Base-by-base conservation (phyloP, 2,888 invertebrate species). In the Mantis religiosa region DNA sequence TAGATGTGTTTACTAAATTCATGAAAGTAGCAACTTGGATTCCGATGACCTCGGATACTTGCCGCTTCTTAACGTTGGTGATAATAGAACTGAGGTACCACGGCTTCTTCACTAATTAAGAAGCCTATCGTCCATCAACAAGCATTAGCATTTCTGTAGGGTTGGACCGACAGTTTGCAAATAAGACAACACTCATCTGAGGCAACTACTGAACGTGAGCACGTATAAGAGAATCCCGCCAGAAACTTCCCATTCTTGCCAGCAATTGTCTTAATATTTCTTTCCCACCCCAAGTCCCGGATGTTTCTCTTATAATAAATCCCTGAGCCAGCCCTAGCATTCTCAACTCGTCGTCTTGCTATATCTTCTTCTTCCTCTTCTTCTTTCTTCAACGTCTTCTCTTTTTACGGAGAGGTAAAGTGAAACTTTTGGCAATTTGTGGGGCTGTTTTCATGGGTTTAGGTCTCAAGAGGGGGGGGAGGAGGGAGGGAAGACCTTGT, bases 371-470 rank as follows among this genome's bases (percentile, higher is more conserved):
- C 28, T 86, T 85, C 28, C 83, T 47, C 82, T 88, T 71, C 54
- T 71, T 71, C 54, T 71, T 71, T 71, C 54, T 71, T 25, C 54
- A 71, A 71, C 87, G 83, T 89, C 88, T 88, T 89, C 87, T 83
- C 89, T 89, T 89, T 88, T 89, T 89, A 85, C 83, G 89, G 87
- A 87, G 89, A 90, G 89, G 89, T 91, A 91, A 92, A 92, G 92
- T 92, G 92, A 92, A 92, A 92, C 92, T 92, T 92, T 91, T 91
- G 91, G 92, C 92, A 92, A 92, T 92, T 92, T 92, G 92, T 91
- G 92, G 92, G 91, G 91, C 91, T 91, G 91, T 91, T 91, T 91
- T 91, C 91, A 91, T 91, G 89, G 88, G 87, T 89, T 89, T 81
- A 85, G 88, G 89, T 90, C 89, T 90, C 89, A 87, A 85, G 89